These are phyloP conservation scores for Laupala kohalensis DNA, from an alignment of 1,140 invertebrate species.

Conservation along the genomic window DNA sequence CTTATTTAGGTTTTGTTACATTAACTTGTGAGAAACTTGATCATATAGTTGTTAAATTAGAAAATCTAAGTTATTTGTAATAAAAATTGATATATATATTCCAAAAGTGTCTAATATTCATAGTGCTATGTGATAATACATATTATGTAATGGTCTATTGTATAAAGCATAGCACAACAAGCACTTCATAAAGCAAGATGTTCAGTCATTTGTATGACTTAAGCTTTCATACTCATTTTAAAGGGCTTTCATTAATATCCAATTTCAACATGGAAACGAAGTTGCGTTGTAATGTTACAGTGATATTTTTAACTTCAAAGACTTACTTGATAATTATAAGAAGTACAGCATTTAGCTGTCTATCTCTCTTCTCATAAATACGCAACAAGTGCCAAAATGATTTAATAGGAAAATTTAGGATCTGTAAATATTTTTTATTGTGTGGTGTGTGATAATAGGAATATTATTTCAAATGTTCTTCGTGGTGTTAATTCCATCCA, in stretches of 20 bases:
- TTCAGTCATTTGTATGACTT: too few species aligned
- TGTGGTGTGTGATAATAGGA: neutral
- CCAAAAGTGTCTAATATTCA: too few species aligned
- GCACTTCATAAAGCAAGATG: too few species aligned
- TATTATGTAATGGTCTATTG: too few species aligned
- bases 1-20: too few species aligned
- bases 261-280: neutral
- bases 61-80: too few species aligned
- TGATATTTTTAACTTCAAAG: neutral
- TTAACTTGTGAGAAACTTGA: too few species aligned
- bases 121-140: too few species aligned
- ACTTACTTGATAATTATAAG: neutral
- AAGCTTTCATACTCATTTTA: neutral
- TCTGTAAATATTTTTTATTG: neutral
- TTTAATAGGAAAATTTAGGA: neutral
- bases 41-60: too few species aligned
- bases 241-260: neutral
- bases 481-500: neutral
- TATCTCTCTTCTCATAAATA: neutral
- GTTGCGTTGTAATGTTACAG: neutral
- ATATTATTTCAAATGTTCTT: neutral
- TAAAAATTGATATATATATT: too few species aligned
- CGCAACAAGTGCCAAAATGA: neutral
- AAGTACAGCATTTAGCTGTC: neutral
- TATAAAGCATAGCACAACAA: too few species aligned